phyloP scores from a whole-genome alignment of 2,113 vertebrate species.

The Calidris pugnax region DNA sequence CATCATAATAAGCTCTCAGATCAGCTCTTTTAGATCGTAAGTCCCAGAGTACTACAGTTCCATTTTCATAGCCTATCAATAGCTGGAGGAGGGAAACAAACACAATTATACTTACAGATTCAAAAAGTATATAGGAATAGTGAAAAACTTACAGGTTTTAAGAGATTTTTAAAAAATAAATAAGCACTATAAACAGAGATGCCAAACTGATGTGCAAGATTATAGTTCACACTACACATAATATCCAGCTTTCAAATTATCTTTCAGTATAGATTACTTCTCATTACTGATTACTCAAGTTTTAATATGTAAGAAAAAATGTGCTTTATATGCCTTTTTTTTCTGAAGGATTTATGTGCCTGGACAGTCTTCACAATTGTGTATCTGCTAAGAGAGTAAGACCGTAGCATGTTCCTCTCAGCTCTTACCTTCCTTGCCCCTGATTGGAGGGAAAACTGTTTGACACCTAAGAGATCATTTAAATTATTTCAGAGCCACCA shows the following conservation, averaged over 20 bases:
- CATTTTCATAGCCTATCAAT: conserved; percentile 95
- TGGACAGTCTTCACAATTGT: neutral
- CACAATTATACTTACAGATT: neutral
- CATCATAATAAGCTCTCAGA: conserved; percentile 95
- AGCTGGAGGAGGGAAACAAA: conserved; percentile 76
- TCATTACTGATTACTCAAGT: neutral
- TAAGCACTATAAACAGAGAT: neutral
- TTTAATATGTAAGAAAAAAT: neutral
- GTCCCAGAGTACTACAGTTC: conserved; percentile 95
- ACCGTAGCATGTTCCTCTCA: neutral
- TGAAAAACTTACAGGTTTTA: neutral
- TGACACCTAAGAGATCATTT: neutral
- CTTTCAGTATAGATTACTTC: neutral
- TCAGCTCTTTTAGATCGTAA: conserved; percentile 92
- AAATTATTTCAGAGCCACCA: neutral
- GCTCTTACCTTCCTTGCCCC: neutral
- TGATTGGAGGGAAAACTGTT: neutral
- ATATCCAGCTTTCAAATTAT: neutral
- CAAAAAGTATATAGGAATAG: neutral
- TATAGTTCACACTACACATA: neutral
- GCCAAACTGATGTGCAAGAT: neutral
- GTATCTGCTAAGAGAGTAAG: neutral
- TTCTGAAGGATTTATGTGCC: neutral
- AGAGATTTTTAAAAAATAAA: neutral
- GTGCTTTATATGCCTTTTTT: neutral